phyloP scores from a whole-genome alignment of 35 echinoderm and acorn worm genomes.

The Ophiothrix spiculata region DNA sequence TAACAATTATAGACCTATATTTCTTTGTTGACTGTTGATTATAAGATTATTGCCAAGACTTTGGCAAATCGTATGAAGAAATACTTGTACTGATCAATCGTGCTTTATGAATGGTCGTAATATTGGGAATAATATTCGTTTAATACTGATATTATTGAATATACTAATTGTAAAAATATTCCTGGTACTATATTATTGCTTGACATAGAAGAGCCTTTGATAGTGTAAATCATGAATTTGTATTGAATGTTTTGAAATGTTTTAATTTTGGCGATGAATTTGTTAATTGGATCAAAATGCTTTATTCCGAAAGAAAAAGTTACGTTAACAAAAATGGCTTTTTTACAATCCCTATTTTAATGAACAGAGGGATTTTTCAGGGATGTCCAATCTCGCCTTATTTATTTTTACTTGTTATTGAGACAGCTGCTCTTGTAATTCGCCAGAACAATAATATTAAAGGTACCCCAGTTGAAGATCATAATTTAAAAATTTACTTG shows the following conservation, averaged over 20 bases:
- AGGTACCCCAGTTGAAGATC: conserved; percentile 22
- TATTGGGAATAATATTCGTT: background rate
- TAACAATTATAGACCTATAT: background rate
- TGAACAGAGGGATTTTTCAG: too few relatives aligned
- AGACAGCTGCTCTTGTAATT: background rate
- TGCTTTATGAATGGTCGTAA: background rate
- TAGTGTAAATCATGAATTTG: background rate
- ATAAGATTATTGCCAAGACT: background rate
- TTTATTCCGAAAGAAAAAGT: background rate
- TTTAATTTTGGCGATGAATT: too few relatives aligned
- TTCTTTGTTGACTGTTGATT: background rate
- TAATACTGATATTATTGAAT: background rate
- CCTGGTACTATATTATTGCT: background rate
- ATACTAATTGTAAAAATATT: background rate
- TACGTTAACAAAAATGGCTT: too few relatives aligned
- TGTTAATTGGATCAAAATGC: background rate
- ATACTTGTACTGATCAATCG: background rate
- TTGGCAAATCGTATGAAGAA: background rate
- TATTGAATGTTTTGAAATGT: background rate
- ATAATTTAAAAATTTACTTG: conserved; percentile 17
- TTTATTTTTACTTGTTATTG: background rate
- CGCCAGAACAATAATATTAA: conserved; percentile 20
- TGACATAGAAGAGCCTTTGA: background rate
- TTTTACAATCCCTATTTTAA: too few relatives aligned
- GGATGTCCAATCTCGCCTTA: background rate